Evolutionary conservation across 2,113 vertebrate species (phyloP).

Genomic region (Bostrychus sinensis): DNA sequence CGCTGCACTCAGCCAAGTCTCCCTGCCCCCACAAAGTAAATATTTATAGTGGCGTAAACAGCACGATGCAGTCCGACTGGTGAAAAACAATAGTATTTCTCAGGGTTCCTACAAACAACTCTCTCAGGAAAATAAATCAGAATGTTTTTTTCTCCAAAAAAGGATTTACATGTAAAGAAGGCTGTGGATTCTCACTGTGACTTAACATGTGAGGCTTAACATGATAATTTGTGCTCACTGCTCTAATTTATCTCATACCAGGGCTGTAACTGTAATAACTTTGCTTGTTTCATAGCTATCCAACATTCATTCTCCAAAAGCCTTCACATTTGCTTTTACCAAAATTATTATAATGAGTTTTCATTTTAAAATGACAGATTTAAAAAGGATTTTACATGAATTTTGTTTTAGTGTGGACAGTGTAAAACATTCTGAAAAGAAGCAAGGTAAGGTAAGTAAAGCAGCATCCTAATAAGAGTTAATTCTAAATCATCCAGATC

Average conservation of each 20-base stretch:
- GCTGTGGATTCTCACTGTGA: conserved; percentile 29
- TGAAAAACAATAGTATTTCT: conserved; percentile 31
- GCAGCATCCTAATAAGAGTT: no score
- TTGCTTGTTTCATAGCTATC: conserved; percentile 31
- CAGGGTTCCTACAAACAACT: conserved; percentile 13
- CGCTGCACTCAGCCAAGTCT: conserved; percentile 50
- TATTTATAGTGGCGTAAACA: conserved; percentile 49
- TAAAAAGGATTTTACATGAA: no score
- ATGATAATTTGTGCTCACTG: conserved; percentile 41
- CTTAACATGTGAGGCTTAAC: conserved; percentile 38
- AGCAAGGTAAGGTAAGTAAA: no score
- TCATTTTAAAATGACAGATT: no score
- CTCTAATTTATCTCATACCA: conserved; percentile 30
- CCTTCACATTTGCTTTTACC: no score
- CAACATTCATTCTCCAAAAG: conserved; percentile 13
- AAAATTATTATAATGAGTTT: no score
- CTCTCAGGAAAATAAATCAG: conserved; percentile 26
- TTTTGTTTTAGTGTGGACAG: no score
- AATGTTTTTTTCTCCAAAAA: conserved; percentile 27
- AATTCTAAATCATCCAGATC: no score
- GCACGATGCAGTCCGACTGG: conserved; percentile 30
- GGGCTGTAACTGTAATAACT: conserved; percentile 27
- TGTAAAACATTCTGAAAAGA: no score
- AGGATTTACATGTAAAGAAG: conserved; percentile 24
- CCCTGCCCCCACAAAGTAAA: conserved; percentile 50